Evolutionary conservation across 2,113 vertebrate genomes (phyloP), one percentile per base, ranked within the genome.

Genomic region (Amblyornis subalaris): DNA sequence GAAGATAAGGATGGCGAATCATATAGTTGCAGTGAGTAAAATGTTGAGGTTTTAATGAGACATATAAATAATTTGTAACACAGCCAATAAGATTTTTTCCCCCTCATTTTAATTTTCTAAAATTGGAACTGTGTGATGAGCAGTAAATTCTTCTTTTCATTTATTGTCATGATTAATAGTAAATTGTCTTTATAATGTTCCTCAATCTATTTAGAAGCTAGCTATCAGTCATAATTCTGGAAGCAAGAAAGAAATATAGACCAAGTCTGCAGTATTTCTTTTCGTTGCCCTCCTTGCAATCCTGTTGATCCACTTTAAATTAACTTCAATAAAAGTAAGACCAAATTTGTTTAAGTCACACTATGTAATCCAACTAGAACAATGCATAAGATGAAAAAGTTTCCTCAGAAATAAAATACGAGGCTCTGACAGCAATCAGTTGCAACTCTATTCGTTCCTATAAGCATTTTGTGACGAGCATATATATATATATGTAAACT

Each of bases 71-170:
- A 91, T 89, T 88, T 67, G 19, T 76, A 92, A 93, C 28, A 89
- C 16, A 74, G 53, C 0, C 61, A 89, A 71, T 80, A 92, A 33
- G 62, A 48, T 40, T 12, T 80, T 55, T 71, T 6, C 10, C 47
- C 9, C n/a, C 73, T 90, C 16, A 9, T 91, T 93, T 95, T 73
- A 83, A 10, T 22, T 51, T 85, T 74, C 53, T 79, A 54, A 89
- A 92, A 91, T 70, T 95, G 25, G 50, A 95, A 23, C 40, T 70
- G 13, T 88, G n/a, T 50, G 64, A 90, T 54, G 19, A 93, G 69
- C 77, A 87, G 17, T 60, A 95, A 91, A 83, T 88, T 83, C 86
- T 91, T 95, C 25, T 95, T 96, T 94, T 93, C 20, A 88, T 91
- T 95, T 96, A 36, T 47, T 85, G 23, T 79, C 72, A 66, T 54